A percentile compares a stretch with the other conserved stretches of the same genome.
These are phyloP conservation scores for Scytalopus superciliaris DNA, from an alignment of 2,113 vertebrate species.

Conservation along the genomic window DNA sequence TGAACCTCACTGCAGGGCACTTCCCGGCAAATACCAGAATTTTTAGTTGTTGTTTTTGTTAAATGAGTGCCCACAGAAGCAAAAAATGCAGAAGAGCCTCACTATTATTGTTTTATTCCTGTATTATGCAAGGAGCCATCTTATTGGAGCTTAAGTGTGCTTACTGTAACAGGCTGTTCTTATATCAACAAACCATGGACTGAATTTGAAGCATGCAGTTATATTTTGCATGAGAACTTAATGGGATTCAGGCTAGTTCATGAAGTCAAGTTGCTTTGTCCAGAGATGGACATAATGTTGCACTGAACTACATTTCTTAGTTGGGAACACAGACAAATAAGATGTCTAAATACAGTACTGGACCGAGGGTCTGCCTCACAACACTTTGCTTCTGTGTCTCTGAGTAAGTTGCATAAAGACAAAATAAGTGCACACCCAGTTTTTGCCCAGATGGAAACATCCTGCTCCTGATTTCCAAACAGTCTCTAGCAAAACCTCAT, in stretches of 20 bases:
- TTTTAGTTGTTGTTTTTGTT: neutral
- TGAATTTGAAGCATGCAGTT: constrained; percentile 19
- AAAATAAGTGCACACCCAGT: accelerated
- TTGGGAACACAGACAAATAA: neutral
- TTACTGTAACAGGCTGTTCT: neutral
- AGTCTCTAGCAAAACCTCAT: neutral
- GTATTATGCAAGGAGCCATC: neutral
- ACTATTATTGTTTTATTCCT: neutral
- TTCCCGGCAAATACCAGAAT: neutral
- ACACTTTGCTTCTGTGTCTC: neutral
- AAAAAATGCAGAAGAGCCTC: neutral
- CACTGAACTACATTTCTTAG: neutral
- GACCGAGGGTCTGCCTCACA: neutral
- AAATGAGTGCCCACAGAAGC: neutral
- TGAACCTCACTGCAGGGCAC: neutral
- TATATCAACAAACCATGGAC: neutral
- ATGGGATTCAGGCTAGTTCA: neutral
- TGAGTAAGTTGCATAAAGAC: accelerated
- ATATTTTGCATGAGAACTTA: neutral
- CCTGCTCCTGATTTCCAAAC: neutral
- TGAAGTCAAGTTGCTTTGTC: constrained; percentile 7
- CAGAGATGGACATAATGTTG: neutral
- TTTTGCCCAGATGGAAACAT: neutral
- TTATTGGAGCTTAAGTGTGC: neutral
- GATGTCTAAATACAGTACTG: neutral